Conservation (phyloP, 2,113 vertebrate species). For the Perca fluviatilis region DNA sequence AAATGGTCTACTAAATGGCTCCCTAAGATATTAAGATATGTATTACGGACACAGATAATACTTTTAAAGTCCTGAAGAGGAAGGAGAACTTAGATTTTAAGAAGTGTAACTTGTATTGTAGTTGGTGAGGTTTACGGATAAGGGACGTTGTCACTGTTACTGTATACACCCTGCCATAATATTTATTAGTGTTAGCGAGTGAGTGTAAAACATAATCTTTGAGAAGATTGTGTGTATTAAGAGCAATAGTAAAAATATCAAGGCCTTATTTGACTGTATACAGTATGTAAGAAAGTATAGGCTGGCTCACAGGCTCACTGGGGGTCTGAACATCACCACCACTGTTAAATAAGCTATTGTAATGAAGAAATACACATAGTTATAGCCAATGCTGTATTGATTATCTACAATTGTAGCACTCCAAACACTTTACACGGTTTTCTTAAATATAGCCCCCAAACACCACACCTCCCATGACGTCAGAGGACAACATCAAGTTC, state of each 20-base stretch:
- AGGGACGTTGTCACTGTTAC: too few relatives aligned
- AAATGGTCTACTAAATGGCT: too few relatives aligned
- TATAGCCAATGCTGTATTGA: neutral
- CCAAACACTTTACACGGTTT: neutral
- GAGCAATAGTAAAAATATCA: neutral
- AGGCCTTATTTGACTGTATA: neutral
- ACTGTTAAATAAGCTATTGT: neutral
- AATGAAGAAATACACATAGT: neutral
- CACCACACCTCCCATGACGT: constrained; percentile 12
- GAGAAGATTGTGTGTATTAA: neutral
- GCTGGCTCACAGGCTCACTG: too few relatives aligned
- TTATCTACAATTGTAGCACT: neutral
- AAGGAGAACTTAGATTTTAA: neutral
- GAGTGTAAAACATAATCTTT: neutral
- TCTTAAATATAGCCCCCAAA: constrained; percentile 21
- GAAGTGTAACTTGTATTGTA: neutral
- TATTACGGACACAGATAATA: neutral
- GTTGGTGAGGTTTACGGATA: neutral
- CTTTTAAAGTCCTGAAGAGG: neutral
- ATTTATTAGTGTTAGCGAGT: neutral
- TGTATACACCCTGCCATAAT: neutral
- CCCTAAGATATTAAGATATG: neutral
- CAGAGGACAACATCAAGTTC: constrained; percentile 17
- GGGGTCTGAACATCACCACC: neutral
- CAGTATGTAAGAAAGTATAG: too few relatives aligned